Base-by-base conservation (phyloP, 2,888 invertebrate genomes). In the Pediacus dermestoides region DNA sequence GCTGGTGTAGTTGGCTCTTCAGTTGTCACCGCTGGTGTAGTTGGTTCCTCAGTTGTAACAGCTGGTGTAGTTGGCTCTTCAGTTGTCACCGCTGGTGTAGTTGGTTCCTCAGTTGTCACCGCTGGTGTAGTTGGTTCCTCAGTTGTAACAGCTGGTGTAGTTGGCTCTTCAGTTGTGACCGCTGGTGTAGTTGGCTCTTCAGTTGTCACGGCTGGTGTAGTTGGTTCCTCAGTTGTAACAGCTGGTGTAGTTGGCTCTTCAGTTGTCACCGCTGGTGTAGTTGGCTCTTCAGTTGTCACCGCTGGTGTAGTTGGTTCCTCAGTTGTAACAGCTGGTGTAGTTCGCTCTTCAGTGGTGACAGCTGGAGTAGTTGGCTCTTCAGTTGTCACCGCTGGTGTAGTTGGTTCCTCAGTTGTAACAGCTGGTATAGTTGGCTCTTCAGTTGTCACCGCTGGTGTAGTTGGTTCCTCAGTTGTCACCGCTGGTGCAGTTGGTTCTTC, bases 51-150 rank as follows among this genome's bases (percentile, higher is more conserved):
- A 25, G 61, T 58, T 32, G 55, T 57, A 11, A 50, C 26, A 16
- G n/a, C n/a, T n/a, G n/a, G n/a, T n/a, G 43, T 28, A 30, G 53
- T 59, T 52, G 67, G 67, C 52, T 73, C 70, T 47, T 14, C 10
- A 11, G 13, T 30, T 30, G 2, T n/a, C 4, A 14, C 30, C 16
- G 37, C 13, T 11, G 30, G 16, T 18, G 12, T 12, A 3, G 11
- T 13, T 4, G 30, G 8, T 10, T 16, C 30, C 4, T 16, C 4
- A 1, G 7, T 41, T 59, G 34, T 48, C 44, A 15, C 53, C 2
- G 15, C 3, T 9, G 13, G 23, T 27, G 23, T 14, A 1, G 30
- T 34, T n/a, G 18, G 9, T 11, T 12, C 14, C 4, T 3, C 25
- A 2, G 31, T 39, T 6, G 23, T 25, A 4, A 16, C 26, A 9